Evolutionary conservation across 2,888 invertebrate genomes (phyloP).

Genomic region (Molanna angustata): DNA sequence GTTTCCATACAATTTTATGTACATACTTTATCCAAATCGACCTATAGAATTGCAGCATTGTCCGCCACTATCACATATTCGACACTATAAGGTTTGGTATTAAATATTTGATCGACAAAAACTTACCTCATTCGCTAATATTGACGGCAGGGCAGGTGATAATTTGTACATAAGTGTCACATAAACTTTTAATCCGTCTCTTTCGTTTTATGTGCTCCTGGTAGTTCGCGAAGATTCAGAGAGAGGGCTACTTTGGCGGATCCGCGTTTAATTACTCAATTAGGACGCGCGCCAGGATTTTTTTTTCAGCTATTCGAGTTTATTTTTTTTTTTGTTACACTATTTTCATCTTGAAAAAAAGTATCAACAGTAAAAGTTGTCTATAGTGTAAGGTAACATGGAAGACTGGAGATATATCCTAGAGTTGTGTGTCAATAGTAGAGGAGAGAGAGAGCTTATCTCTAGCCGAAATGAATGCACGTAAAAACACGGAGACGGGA

Average conservation of each 20-base stretch:
- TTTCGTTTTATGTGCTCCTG: conserved; percentile 6
- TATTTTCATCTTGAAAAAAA: too few species aligned
- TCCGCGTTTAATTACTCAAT: too few species aligned
- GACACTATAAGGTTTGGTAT: conserved; percentile 8
- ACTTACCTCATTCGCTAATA: conserved; percentile 12
- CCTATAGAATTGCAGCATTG: conserved; percentile 19
- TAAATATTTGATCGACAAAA: conserved; percentile 17
- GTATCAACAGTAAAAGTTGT: conserved; percentile 6
- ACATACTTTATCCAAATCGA: conserved; percentile 11
- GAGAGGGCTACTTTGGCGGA: too few species aligned
- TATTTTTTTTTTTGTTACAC: too few species aligned
- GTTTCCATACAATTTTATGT: conserved; percentile 1
- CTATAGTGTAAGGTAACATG: conserved; percentile 13
- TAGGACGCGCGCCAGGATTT: too few species aligned
- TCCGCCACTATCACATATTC: conserved; percentile 4
- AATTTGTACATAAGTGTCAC: conserved; percentile 9
- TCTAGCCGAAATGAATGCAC: conserved; percentile 28
- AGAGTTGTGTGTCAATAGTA: conserved; percentile 10
- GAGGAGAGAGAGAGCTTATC: conserved; percentile 18
- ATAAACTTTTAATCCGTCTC: conserved; percentile 2
- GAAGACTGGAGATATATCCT: conserved; percentile 19
- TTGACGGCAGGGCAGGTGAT: conserved; percentile 2
- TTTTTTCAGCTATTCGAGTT: too few species aligned
- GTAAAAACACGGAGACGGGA: conserved; percentile 28
- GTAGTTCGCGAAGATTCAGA: not conserved